Base-by-base conservation (phyloP, 2,888 invertebrate genomes). In the Platynereis dumerilii region DNA sequence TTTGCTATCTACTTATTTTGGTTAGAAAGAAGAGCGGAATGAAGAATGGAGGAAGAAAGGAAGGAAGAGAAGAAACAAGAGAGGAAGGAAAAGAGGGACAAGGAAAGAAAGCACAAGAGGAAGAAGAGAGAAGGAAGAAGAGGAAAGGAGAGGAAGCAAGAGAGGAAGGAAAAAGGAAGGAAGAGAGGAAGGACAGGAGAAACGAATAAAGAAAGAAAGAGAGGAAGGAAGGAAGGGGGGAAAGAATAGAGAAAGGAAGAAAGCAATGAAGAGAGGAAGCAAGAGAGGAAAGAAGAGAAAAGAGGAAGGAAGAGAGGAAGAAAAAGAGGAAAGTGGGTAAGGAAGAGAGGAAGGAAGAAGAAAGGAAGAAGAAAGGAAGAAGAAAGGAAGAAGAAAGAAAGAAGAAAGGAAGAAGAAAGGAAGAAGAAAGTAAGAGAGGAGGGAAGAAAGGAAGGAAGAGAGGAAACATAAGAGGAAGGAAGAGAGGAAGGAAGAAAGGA, bases 191-290 rank as follows among this genome's bases (percentile, higher is more conserved):
- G 53, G 22, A 20, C 17, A 22, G 22, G 53, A 20, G 20, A n/a
- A 20, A n/a, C 17, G 20, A 22, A n/a, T 12, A 22, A 20, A n/a
- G 20, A n/a, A 20, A 20, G 53, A 52, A 20, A 20, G 53, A 52
- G 53, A n/a, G 53, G 53, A 22, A 52, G 53, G 53, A 22, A n/a
- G 53, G 20, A 20, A 20, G 53, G 22, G 20, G 20, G 53, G 22
- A 22, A n/a, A 20, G 20, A 20, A n/a, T 10, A 20, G 53, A n/a
- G 53, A 52, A 22, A 20, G 53, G 20, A 20, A 20, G 20, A n/a
- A 20, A 52, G 53, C 17, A 20, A n/a, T 10, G 53, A 20, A n/a
- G 20, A n/a, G 53, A 20, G 53, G 20, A 22, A n/a, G 53, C 7
- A 20, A n/a, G 20, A 20, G 53, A 52, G 53, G 53, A 20, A n/a